These are phyloP conservation scores for Diarsia mendica DNA, from an alignment of 2,888 invertebrate genomes.

Conservation along the genomic window DNA sequence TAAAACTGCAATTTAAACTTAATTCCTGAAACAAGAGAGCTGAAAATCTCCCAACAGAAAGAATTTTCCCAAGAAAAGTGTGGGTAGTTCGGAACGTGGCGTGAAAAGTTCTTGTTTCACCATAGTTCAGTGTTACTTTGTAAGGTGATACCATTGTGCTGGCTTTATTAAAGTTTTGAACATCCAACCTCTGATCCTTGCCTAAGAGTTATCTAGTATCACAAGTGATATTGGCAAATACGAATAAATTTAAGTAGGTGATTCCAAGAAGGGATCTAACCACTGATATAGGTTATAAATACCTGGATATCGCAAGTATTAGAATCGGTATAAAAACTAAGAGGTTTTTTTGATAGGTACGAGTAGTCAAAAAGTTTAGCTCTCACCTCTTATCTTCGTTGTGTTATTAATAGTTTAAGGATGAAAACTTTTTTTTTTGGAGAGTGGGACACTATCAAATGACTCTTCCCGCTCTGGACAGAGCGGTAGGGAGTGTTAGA, in stretches of 20 bases:
- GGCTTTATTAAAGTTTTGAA: slow-evolving; percentile 45
- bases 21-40: rapidly evolving
- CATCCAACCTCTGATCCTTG: slow-evolving; percentile 12
- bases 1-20: neutral
- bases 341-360: no score
- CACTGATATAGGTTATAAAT: neutral
- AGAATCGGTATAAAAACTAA: no score
- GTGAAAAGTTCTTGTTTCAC: slow-evolving; percentile 36
- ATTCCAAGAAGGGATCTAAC: neutral
- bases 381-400: no score
- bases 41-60: neutral
- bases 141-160: slow-evolving; percentile 38
- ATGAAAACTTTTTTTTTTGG: no score
- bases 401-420: no score
- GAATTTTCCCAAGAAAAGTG: neutral
- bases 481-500: no score
- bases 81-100: neutral
- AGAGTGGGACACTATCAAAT: no score
- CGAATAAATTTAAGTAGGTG: neutral
- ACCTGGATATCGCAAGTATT: neutral
- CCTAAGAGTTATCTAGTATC: slow-evolving; percentile 13
- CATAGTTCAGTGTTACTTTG: slow-evolving; percentile 32
- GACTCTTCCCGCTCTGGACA: no score
- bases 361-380: no score
- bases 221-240: slow-evolving; percentile 27